Evolutionary conservation across 1,140 invertebrate species (phyloP), one percentile per base, ranked within the genome.

Genomic region (Euschistus heros): DNA sequence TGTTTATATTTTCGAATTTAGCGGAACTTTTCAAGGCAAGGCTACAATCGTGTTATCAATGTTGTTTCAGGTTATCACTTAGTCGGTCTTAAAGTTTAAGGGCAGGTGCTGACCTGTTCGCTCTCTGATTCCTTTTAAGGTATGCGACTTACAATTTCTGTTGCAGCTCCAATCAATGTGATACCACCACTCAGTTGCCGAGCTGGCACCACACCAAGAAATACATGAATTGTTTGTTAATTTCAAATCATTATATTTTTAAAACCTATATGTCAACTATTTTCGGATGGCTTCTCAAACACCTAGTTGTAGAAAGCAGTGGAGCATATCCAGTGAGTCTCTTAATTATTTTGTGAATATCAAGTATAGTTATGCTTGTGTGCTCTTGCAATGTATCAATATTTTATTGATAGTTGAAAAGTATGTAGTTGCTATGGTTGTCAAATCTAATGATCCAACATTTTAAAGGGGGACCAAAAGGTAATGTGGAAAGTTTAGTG

Each of bases 271-370:
- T 37, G 33, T 37, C 33, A 37, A 37, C 33, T 37, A 37, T 37
- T 37, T 22, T 57, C 18, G 54, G 54, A 57, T 57, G 54, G 54
- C 54, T 57, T 20, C 20, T 17, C 54, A 57, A 57, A 24, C 54
- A 22, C 24, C 54, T 24, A 27, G 20, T 37, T 10, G 33, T 15
- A 57, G 54, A 26, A 57, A 57, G 24, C 54, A 57, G 54, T 57
- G 54, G 54, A 57, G 54, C 4, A 14, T 57, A 22, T 57, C 15
- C 15, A 22, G 54, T 57, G 24, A 57, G 54, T 57, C 10, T 24
- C 15, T n/a, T 20, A 6, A 4, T 50, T 5, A 50, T 4, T 50
- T 22, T 4, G 6, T 47, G 4, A 6, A 6, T 22, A 18, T 50
- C 2, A 20, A 50, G 14, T 50, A 50, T 50, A 37, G 33, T 37